Conservation (phyloP, 2,797 vertebrate species). For the Phoebastria nigripes region DNA sequence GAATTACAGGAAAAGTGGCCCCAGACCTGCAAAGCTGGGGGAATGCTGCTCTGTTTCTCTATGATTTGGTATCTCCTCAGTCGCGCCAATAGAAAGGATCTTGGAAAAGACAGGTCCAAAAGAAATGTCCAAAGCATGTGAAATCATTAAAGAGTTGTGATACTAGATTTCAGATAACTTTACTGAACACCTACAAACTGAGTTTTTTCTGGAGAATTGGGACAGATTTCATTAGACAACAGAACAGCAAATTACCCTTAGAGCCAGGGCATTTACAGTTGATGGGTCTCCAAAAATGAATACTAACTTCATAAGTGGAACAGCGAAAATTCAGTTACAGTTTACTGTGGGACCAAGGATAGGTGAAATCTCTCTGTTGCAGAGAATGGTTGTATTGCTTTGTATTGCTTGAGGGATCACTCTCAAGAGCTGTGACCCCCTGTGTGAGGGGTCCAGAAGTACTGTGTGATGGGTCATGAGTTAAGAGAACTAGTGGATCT, state of each 20-base stretch:
- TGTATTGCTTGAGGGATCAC: background rate
- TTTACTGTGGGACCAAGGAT: background rate
- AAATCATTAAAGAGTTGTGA: background rate
- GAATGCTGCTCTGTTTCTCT: background rate
- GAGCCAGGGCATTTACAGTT: background rate
- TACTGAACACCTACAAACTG: background rate
- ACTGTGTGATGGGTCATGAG: background rate
- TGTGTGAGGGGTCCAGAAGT: background rate
- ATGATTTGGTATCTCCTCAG: background rate
- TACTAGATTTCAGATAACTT: background rate
- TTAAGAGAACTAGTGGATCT: background rate
- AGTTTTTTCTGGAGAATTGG: background rate
- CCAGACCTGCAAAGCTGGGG: background rate
- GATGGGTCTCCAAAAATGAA: background rate
- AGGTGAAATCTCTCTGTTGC: background rate
- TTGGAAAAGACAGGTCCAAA: background rate
- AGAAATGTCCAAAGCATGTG: background rate
- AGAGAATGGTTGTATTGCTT: background rate
- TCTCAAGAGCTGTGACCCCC: background rate
- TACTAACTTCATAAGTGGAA: background rate
- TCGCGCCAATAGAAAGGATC: background rate
- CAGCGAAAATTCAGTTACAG: background rate
- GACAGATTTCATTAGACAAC: background rate
- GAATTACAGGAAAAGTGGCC: background rate
- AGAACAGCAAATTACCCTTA: background rate